A percentile compares a stretch with the other conserved stretches of the same genome.
Conservation (phyloP, 2,797 vertebrate species). For the Megaceryle alcyon region DNA sequence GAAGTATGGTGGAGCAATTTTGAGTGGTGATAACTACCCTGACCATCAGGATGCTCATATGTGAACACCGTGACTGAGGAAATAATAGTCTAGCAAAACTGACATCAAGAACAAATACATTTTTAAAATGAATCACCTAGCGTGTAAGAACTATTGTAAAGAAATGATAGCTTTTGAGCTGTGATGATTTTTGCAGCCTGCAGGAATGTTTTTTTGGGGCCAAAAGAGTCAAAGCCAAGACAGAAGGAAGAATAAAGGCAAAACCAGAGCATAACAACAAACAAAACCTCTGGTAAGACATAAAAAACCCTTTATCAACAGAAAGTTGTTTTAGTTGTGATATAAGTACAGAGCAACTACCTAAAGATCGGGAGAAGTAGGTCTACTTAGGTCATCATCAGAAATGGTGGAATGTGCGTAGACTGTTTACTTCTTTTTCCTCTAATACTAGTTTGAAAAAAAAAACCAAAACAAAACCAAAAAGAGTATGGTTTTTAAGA, state of each 20-base stretch:
- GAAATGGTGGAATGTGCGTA: not conserved
- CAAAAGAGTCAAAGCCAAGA: not conserved
- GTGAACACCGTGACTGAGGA: not conserved
- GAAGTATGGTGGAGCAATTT: not conserved
- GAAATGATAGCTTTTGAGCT: not conserved
- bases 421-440: not conserved
- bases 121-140: not conserved
- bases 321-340: not conserved
- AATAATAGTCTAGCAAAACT: not conserved
- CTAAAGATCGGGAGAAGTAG: not conserved
- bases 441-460: not conserved
- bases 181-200: not conserved
- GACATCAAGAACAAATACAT: not conserved
- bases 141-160: not conserved
- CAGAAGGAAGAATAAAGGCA: not conserved
- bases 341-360: not conserved
- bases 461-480: not conserved
- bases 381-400: not conserved
- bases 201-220: not conserved
- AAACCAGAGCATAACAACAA: not conserved
- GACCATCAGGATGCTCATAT: not conserved
- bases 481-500: not conserved
- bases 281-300: not conserved
- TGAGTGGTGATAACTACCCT: not conserved
- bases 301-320: not conserved